Percentiles rank a stretch among this genome's conserved stretches.
Conservation (phyloP, 2,113 vertebrate genomes). For the Amia ocellicauda region DNA sequence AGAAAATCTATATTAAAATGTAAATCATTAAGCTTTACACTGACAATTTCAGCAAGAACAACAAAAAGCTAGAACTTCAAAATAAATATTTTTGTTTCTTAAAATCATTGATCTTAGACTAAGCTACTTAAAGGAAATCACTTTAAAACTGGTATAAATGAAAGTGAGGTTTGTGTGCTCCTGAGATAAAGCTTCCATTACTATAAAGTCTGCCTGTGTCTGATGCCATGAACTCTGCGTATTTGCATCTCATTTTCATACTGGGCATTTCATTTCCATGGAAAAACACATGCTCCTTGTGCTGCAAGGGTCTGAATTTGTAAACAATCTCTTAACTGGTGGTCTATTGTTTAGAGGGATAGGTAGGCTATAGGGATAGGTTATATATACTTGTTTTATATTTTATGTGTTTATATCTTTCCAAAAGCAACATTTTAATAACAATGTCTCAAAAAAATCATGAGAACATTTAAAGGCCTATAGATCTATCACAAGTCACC, state of each 20-base stretch:
- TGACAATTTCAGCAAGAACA: slow-evolving; percentile 27
- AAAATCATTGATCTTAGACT: too few species aligned
- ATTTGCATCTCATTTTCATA: slow-evolving; percentile 50
- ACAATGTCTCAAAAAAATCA: too few species aligned
- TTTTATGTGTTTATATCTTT: slow-evolving; percentile 5
- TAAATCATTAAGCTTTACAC: slow-evolving; percentile 56
- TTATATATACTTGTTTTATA: slow-evolving; percentile 19
- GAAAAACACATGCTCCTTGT: slow-evolving; percentile 47
- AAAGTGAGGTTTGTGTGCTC: slow-evolving; percentile 12
- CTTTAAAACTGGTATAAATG: slow-evolving; percentile 26
- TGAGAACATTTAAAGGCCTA: slow-evolving; percentile 16
- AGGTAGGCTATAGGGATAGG: slow-evolving; percentile 10
- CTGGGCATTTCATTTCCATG: slow-evolving; percentile 47
- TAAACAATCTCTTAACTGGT: slow-evolving; percentile 55
- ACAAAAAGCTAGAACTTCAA: slow-evolving; percentile 24
- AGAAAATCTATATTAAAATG: too few species aligned
- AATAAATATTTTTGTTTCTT: too few species aligned
- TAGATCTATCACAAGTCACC: background rate
- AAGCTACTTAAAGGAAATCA: slow-evolving; percentile 38
- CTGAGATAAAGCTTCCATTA: too few species aligned
- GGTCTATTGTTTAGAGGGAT: slow-evolving; percentile 32
- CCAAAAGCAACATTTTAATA: too few species aligned
- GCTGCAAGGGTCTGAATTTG: slow-evolving; percentile 49
- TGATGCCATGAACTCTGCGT: slow-evolving; percentile 7
- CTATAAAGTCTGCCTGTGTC: slow-evolving; percentile 25